These are phyloP conservation scores for Cavia porcellus DNA, from an alignment of 2,113 vertebrate genomes.

Conservation along the genomic window DNA sequence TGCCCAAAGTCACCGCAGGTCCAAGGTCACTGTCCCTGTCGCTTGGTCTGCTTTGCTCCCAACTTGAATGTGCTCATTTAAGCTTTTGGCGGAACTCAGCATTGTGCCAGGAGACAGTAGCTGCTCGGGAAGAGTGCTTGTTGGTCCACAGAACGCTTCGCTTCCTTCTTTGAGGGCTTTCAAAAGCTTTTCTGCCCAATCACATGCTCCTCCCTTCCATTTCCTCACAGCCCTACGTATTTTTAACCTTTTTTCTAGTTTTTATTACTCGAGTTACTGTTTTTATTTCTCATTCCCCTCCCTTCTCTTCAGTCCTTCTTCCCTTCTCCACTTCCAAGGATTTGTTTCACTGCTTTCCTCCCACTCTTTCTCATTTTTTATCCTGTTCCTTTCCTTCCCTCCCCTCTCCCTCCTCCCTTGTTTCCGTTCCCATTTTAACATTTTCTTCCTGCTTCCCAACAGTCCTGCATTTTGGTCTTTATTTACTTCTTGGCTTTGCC, in stretches of 20 bases:
- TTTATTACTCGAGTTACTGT: neutral
- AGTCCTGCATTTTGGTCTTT: neutral
- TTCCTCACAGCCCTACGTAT: neutral
- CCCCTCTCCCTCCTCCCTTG: neutral
- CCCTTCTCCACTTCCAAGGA: neutral
- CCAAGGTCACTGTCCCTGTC: rapidly evolving
- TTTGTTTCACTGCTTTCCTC: neutral
- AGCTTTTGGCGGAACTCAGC: neutral
- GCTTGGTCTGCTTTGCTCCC: neutral
- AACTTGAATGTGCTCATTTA: neutral
- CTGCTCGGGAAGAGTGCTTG: neutral
- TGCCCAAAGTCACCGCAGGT: no score
- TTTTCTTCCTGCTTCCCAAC: neutral
- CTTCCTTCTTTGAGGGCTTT: neutral
- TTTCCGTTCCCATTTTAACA: neutral
- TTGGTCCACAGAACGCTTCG: neutral
- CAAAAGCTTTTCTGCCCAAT: neutral
- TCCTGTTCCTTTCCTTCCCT: neutral
- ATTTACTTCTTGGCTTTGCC: neutral
- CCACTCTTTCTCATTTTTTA: neutral
- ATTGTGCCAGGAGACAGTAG: neutral
- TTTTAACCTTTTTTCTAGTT: neutral
- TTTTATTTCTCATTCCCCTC: neutral
- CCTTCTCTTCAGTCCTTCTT: neutral
- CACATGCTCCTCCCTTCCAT: neutral